phyloP scores from a whole-genome alignment of 2,113 vertebrate genomes.

The Tupaia tana region DNA sequence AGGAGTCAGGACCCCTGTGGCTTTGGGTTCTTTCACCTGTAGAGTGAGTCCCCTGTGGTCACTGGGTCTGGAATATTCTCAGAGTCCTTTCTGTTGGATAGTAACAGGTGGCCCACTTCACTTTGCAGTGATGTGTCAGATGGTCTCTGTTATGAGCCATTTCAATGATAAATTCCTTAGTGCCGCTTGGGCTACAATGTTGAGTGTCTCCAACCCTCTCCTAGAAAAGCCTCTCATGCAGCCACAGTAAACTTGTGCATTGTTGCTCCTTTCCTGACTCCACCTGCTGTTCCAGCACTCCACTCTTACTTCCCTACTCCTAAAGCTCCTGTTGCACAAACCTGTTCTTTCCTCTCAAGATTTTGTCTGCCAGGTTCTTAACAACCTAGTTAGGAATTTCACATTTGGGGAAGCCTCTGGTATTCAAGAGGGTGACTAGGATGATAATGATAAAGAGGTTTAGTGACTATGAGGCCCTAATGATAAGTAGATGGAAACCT shows the following conservation, averaged over 20 bases:
- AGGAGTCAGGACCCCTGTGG: neutral
- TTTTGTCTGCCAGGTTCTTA: neutral
- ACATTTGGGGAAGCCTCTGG: neutral
- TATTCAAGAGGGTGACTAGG: neutral
- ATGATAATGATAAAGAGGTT: neutral
- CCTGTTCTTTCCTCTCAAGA: neutral
- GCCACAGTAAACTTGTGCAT: neutral
- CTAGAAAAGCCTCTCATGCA: neutral
- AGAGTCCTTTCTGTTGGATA: neutral
- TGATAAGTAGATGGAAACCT: neutral
- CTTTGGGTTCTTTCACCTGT: neutral
- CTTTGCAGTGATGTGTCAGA: neutral
- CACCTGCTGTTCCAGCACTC: neutral
- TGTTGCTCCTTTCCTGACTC: neutral
- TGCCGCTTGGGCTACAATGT: neutral
- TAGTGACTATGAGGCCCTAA: neutral
- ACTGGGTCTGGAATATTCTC: neutral
- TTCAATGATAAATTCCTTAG: neutral
- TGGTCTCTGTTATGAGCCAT: neutral
- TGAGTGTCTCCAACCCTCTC: neutral
- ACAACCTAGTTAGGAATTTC: neutral
- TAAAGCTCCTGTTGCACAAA: neutral
- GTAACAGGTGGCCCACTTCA: neutral
- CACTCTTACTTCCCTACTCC: neutral
- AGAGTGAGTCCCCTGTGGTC: neutral